These are phyloP conservation scores for Cataglyphis albicans DNA, from an alignment of 2,888 invertebrate species.

Conservation along the genomic window DNA sequence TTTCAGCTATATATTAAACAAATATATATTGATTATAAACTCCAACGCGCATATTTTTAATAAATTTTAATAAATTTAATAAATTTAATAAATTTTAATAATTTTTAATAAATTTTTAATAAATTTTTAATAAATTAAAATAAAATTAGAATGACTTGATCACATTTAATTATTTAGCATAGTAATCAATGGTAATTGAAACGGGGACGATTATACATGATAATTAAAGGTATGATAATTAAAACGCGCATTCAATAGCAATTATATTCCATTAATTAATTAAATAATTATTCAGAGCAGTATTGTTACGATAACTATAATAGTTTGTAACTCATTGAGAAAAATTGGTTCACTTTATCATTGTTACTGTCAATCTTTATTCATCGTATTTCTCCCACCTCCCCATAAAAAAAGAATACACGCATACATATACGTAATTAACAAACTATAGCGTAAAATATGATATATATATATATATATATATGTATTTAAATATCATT, in stretches of 20 bases:
- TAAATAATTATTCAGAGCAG: conserved; percentile 25
- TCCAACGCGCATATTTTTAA: not conserved
- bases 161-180: conserved; percentile 2
- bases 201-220: not conserved
- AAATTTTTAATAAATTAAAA: not conserved
- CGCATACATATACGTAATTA: too few relatives aligned
- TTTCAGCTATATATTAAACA: not conserved
- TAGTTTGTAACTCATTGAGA: not conserved
- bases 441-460: too few relatives aligned
- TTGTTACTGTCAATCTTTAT: not conserved
- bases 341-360: conserved; percentile 11
- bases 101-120: not conserved
- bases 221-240: conserved; percentile 32
- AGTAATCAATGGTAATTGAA: conserved; percentile 23
- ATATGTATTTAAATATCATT: too few relatives aligned
- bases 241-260: conserved; percentile 37
- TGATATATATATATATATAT: too few relatives aligned
- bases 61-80: not conserved
- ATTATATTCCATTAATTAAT: conserved; percentile 34
- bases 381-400: not conserved
- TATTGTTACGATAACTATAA: not conserved
- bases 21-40: conserved; percentile 1
- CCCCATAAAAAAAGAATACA: too few relatives aligned
- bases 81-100: too few relatives aligned
- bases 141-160: conserved; percentile 21